phyloP scores from a whole-genome alignment of 2,113 vertebrate species.

The Aepyceros melampus region DNA sequence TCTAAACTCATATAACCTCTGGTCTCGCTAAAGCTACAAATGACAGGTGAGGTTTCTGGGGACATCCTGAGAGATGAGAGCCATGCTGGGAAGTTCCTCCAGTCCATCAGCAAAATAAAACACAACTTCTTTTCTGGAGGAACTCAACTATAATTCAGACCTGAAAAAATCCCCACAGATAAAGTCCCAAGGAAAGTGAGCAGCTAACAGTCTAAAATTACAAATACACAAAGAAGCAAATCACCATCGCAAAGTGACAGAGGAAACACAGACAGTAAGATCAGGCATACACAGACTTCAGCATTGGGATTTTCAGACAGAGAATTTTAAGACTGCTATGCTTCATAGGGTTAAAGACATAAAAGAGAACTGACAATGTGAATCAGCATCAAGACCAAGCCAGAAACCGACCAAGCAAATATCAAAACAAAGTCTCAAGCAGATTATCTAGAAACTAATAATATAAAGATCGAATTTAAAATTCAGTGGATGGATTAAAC shows the following conservation, averaged over 20 bases:
- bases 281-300: background rate
- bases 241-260: background rate
- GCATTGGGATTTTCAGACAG: background rate
- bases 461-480: background rate
- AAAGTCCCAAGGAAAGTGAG: background rate
- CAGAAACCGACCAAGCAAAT: background rate
- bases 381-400: background rate
- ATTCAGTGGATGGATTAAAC: background rate
- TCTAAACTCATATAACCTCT: background rate
- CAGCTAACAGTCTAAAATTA: background rate
- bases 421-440: background rate
- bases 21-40: background rate
- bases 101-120: background rate
- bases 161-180: background rate
- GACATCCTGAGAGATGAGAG: background rate
- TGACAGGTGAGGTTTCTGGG: background rate
- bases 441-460: background rate
- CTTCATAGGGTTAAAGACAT: background rate
- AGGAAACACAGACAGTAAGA: background rate
- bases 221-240: background rate
- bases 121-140: background rate
- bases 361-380: background rate
- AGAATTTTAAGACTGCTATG: background rate
- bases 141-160: background rate
- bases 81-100: background rate